Evolutionary conservation across 2,797 vertebrate genomes (phyloP), one percentile per base, ranked within the genome.

Genomic region (Cirrhinus mrigala): DNA sequence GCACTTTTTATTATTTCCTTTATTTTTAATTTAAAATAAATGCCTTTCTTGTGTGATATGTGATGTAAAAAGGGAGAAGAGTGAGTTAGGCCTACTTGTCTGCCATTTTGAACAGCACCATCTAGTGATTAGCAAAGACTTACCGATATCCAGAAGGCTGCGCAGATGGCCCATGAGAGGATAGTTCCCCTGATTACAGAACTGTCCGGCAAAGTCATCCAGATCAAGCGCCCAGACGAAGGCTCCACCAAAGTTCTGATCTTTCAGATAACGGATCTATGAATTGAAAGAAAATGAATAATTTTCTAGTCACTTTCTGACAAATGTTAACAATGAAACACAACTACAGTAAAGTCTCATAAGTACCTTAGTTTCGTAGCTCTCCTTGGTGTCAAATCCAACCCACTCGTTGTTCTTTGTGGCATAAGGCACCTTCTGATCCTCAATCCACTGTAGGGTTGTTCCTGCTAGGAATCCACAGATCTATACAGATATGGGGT

Each of bases 351-450:
- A 2, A 73, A 24, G 29, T 10, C 3, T 76, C 1, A 15, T 29
- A 83, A 68, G 1, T 91, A 97, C 97, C 95, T 98, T 98, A 87
- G 85, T 92, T 24, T 91, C 89, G 66, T 93, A 97, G 92, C 96
- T 98, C 85, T 95, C 93, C 75, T 56, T 88, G 76, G 89, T 95
- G 93, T 98, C 97, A 77, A 95, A 98, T 86, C 97, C 97, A 69
- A 97, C 93, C 97, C 97, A 98, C 2, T 97, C 94, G 0, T 14
- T 94, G 80, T 89, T 93, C 84, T 96, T 94, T 83, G 87, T 91
- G 82, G 96, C 93, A 24, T 97, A 98, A 0, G 97, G 97, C 16
- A 97, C 96, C 0, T 93, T 94, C 91, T 97, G 95, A 69, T 96
- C 94, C 0, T 88, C 76, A 82, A 97, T 96, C 96, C 95, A 97